phyloP scores from a whole-genome alignment of 2,888 invertebrate genomes.

The Archips xylosteana region DNA sequence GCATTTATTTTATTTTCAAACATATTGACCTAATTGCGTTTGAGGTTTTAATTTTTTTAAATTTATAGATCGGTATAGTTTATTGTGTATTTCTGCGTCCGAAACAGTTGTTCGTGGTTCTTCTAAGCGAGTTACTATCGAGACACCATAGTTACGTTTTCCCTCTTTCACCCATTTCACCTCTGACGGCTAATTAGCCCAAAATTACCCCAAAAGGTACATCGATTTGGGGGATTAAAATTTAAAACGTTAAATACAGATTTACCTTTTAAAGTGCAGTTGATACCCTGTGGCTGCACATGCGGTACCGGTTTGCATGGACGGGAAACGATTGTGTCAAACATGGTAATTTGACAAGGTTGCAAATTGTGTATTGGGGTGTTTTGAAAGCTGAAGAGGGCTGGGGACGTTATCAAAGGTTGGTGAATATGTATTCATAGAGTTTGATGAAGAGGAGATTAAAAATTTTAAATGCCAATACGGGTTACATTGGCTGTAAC shows the following conservation, averaged over 20 bases:
- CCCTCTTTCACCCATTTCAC: slow-evolving; percentile 71
- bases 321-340: slow-evolving; percentile 3
- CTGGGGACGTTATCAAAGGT: slow-evolving; percentile 5
- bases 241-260: slow-evolving; percentile 3
- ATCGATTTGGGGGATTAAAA: slow-evolving; percentile 31
- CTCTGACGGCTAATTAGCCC: slow-evolving; percentile 55
- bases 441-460: background rate
- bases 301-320: background rate
- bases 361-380: background rate
- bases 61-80: no score
- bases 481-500: no score
- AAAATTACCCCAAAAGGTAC: slow-evolving; percentile 45
- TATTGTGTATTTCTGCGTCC: no score
- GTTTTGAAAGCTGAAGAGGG: slow-evolving; percentile 8
- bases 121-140: slow-evolving; percentile 35
- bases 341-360: slow-evolving; percentile 13
- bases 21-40: no score
- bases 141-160: slow-evolving; percentile 54
- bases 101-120: no score
- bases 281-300: slow-evolving; percentile 7
- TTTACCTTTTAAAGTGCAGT: slow-evolving; percentile 10
- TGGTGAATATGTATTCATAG: slow-evolving; percentile 17
- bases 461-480: no score
- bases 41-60: no score
- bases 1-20: no score